Conservation (phyloP, 2,888 invertebrate species). For the Philhelius pedissequus region DNA sequence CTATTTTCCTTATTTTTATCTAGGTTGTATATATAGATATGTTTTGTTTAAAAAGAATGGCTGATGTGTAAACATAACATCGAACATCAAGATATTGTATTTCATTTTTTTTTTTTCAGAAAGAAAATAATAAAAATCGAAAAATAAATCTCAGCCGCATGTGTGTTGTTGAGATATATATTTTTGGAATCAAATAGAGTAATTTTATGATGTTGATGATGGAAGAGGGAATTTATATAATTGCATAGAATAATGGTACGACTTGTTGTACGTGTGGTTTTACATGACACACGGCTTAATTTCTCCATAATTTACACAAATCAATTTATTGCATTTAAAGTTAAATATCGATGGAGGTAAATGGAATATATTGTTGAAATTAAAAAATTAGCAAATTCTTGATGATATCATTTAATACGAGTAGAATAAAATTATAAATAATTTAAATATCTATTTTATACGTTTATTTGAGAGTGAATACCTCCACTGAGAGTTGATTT, state of each 20-base stretch:
- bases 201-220: constrained; percentile 6
- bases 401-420: no score
- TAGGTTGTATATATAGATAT: not conserved
- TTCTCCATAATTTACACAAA: constrained; percentile 8
- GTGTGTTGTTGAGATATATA: not conserved
- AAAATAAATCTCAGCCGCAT: constrained; percentile 40
- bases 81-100: constrained; percentile 61
- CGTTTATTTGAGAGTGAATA: no score
- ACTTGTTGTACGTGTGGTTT: constrained; percentile 56
- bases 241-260: constrained; percentile 10
- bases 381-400: not conserved
- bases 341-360: not conserved
- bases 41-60: constrained; percentile 41
- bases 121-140: constrained; percentile 27
- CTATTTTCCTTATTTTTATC: constrained; percentile 19
- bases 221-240: constrained; percentile 26
- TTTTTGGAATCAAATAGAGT: constrained; percentile 1
- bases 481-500: no score
- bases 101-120: constrained; percentile 37
- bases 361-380: not conserved
- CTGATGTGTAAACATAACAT: constrained; percentile 61
- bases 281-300: constrained; percentile 27
- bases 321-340: not conserved
- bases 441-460: no score
- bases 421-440: no score